A percentile compares a stretch with the other conserved stretches of the same genome.
Conservation (phyloP, 2,888 invertebrate genomes). For the Drosophila picticornis region DNA sequence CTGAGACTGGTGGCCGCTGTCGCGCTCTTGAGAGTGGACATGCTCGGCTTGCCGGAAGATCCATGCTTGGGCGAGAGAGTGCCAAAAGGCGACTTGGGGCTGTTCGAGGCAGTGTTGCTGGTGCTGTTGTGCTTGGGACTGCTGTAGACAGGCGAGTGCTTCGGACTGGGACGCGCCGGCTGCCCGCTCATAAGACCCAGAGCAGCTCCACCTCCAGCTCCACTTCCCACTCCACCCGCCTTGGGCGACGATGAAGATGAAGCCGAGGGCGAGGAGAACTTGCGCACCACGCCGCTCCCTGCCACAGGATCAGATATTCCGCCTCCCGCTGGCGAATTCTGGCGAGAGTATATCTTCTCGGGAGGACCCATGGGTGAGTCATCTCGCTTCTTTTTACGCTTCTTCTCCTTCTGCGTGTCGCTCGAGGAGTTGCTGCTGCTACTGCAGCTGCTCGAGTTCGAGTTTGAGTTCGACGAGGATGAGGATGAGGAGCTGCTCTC, state of each 20-base stretch:
- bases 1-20: constrained; percentile 82
- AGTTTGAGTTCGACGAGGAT: constrained; percentile 6
- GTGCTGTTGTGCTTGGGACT: constrained; percentile 90
- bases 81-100: constrained; percentile 91
- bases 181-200: constrained; percentile 61
- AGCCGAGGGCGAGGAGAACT: constrained; percentile 88
- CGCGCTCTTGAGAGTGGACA: constrained; percentile 94
- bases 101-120: constrained; percentile 89
- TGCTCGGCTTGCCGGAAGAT: constrained; percentile 93
- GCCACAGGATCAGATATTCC: constrained; percentile 86
- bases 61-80: constrained; percentile 92
- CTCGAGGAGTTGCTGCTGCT: constrained; percentile 29
- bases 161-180: constrained; percentile 87
- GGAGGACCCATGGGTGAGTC: constrained; percentile 89
- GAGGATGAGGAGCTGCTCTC: constrained; percentile 52
- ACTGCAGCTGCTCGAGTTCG: constrained; percentile 39
- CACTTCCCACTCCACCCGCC: constrained; percentile 62
- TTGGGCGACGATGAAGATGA: constrained; percentile 84
- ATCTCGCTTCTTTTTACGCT: constrained; percentile 91
- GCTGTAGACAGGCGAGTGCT: constrained; percentile 87
- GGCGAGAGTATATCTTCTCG: constrained; percentile 90
- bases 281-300: constrained; percentile 86
- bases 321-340: constrained; percentile 85
- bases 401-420: constrained; percentile 87
- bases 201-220: constrained; percentile 23